These are phyloP conservation scores for Vulpes vulpes DNA, from an alignment of 2,113 vertebrate genomes.

Conservation along the genomic window DNA sequence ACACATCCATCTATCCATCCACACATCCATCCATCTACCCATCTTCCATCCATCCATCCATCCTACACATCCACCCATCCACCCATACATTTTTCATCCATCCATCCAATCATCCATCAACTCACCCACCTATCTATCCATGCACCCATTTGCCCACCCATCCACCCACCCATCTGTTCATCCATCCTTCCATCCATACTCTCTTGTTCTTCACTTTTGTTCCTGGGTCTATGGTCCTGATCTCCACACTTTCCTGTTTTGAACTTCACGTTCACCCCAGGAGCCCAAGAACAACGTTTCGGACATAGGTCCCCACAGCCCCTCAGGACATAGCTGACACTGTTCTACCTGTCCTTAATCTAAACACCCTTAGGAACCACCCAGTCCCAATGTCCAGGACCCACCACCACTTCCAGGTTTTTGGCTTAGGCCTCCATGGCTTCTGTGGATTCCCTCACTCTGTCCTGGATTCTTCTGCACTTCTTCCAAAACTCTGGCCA, in stretches of 20 bases:
- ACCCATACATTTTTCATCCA: neutral
- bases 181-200: rapidly evolving
- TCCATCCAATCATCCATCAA: neutral
- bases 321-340: neutral
- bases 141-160: no score
- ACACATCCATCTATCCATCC: neutral
- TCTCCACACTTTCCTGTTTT: neutral
- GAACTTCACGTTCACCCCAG: neutral
- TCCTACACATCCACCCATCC: no score
- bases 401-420: neutral
- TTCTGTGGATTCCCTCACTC: neutral
- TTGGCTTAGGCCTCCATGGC: no score
- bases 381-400: neutral
- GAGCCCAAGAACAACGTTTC: neutral
- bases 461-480: neutral
- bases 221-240: neutral
- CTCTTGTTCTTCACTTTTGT: neutral
- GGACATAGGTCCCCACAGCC: neutral
- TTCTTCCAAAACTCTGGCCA: neutral
- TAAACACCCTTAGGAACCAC: neutral
- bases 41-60: no score
- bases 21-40: neutral
- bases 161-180: rapidly evolving
- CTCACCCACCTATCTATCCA: neutral
- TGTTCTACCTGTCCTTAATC: neutral